phyloP scores from a whole-genome alignment of 2,113 vertebrate genomes.

The Artemisiospiza belli region DNA sequence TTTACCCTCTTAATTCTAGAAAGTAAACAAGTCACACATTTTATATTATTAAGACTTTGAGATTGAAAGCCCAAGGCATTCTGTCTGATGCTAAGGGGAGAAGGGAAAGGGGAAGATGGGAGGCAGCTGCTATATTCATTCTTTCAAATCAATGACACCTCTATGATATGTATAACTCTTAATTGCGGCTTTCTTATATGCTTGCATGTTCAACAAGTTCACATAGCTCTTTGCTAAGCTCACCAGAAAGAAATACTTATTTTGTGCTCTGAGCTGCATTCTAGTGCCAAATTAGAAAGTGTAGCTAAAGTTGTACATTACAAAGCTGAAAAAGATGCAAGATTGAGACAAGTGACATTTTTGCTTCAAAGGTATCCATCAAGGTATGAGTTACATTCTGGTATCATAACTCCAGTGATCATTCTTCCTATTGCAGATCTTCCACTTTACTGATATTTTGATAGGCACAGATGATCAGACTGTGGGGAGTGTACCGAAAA shows the following conservation, averaged over 20 bases:
- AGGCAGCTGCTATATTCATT: not conserved
- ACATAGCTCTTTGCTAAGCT: not conserved
- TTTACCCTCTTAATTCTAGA: slow-evolving; percentile 47
- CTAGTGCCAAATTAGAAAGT: not conserved
- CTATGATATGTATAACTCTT: not conserved
- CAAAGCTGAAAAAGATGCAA: not conserved
- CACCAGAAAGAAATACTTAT: not conserved
- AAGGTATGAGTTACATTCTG: not conserved
- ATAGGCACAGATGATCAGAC: not conserved
- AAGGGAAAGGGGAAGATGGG: not conserved
- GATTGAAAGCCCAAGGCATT: not conserved
- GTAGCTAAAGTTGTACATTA: not conserved
- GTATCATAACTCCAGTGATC: not conserved
- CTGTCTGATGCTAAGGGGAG: not conserved
- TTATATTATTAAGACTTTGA: not conserved
- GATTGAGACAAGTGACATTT: not conserved
- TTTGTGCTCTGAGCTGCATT: not conserved
- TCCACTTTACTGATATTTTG: not conserved
- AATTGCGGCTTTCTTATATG: not conserved
- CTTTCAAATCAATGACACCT: not conserved
- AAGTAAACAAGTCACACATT: slow-evolving; percentile 28
- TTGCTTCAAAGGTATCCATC: not conserved
- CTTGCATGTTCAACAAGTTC: not conserved
- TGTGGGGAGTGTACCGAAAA: not conserved
- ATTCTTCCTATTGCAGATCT: not conserved